phyloP scores from a whole-genome alignment of 2,797 vertebrate species.

The Clarias platycephalus region DNA sequence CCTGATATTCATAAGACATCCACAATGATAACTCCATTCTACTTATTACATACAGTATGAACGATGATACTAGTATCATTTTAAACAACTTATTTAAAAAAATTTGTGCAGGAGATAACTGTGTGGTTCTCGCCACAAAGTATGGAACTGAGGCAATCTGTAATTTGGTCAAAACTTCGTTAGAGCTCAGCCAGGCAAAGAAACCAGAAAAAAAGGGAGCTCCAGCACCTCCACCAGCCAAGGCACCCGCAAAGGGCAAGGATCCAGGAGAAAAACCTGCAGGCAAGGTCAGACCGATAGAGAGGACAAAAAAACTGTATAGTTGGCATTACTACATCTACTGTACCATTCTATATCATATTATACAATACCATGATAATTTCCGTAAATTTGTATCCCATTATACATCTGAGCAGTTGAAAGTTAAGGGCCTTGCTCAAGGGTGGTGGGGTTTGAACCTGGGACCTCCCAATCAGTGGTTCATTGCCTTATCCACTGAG shows the following conservation, averaged over 20 bases:
- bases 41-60: too few species aligned
- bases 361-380: not conserved
- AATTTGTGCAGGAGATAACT: slow-evolving; percentile 66
- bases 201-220: slow-evolving; percentile 58
- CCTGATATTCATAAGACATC: too few species aligned
- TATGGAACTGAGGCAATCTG: slow-evolving; percentile 72
- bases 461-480: too few species aligned
- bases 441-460: too few species aligned
- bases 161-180: slow-evolving; percentile 66
- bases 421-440: too few species aligned
- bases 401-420: too few species aligned
- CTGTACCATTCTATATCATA: not conserved
- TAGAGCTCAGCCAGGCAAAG: slow-evolving; percentile 49
- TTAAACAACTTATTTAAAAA: too few species aligned
- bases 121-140: slow-evolving; percentile 71
- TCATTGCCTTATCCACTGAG: too few species aligned
- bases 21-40: too few species aligned
- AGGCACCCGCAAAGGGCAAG: not conserved
- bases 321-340: not conserved
- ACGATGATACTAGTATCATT: too few species aligned
- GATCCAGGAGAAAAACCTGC: too few species aligned
- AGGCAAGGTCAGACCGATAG: not conserved
- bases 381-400: too few species aligned
- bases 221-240: not conserved
- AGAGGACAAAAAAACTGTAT: not conserved